Evolutionary conservation across 1,140 invertebrate species (phyloP), one percentile per base, ranked within the genome.

Genomic region (Armadillidium nasatum): DNA sequence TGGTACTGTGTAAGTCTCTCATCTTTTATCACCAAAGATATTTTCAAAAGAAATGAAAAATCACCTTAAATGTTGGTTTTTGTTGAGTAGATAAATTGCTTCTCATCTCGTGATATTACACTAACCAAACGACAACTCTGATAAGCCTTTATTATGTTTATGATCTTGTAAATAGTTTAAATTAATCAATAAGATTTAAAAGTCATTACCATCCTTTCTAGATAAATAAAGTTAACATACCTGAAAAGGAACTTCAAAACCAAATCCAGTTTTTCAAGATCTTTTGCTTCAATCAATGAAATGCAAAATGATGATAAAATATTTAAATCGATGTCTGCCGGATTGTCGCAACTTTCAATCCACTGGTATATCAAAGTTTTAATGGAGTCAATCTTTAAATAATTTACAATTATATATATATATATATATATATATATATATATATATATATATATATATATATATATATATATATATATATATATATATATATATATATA

Each of bases 201-300:
- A 1, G 6, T 33, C 33, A 33, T 33, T 33, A 33, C 33, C 1
- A 6, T 33, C 33, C 6, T 13, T 1, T 22, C 22, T 44, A 13
- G 15, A 13, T 21, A 44, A 10, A 15, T 0, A 15, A 23, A 15
- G 7, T 44, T 13, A 6, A 76, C 44, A 50, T 69, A 73, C 76
- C 76, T 77, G 72, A 44, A 46, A 23, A 77, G 15, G 10, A 73
- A 69, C 44, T 77, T 77, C 9, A 77, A 15, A 50, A 77, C 69
- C n/a, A 71, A 68, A 44, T 77, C 72, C 23, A 77, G 21, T 70
- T 70, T 77, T 73, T 77, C 76, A 13, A 77, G 66, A n/a, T 77
- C 71, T 60, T 68, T 66, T 44, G 33, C 44, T 13, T 60, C 15
- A n/a, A 72, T 44, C 19, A 77, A 71, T 11, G n/a, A 67, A 22